A percentile compares a stretch with the other conserved stretches of the same genome.
Evolutionary conservation across 2,888 invertebrate genomes (phyloP).

Genomic region (Orthosia cruda): DNA sequence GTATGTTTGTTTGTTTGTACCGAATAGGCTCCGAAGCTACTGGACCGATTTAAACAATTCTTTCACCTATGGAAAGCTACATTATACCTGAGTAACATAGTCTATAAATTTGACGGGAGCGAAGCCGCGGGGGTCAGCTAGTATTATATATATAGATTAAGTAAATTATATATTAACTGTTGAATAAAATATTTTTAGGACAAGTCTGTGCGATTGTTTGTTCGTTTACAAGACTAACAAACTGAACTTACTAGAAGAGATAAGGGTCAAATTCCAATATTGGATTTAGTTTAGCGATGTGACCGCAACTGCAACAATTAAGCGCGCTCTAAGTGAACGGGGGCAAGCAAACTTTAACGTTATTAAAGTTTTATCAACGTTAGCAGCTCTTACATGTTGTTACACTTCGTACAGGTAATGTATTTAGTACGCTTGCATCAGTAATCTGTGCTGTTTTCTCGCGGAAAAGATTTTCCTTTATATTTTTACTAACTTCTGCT

Average conservation of each 20-base stretch:
- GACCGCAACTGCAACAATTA: conserved; percentile 78
- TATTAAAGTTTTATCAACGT: conserved; percentile 73
- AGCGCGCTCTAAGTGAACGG: conserved; percentile 68
- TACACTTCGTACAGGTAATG: conserved; percentile 67
- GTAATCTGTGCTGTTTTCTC: conserved; percentile 68
- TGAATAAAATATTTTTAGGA: too few species aligned
- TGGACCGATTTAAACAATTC: too few species aligned
- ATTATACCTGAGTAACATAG: too few species aligned
- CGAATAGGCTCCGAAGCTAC: too few species aligned
- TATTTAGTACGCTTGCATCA: conserved; percentile 70
- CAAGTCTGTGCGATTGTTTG: conserved; percentile 68
- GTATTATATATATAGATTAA: too few species aligned
- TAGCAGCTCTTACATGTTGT: conserved; percentile 57
- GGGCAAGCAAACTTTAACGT: conserved; percentile 70
- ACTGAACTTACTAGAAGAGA: conserved; percentile 73
- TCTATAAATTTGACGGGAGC: too few species aligned
- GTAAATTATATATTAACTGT: too few species aligned
- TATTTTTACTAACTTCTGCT: conserved; percentile 14
- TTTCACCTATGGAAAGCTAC: too few species aligned
- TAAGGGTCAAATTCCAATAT: conserved; percentile 78
- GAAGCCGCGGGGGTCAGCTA: too few species aligned
- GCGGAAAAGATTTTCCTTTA: conserved; percentile 10
- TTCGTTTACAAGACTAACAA: conserved; percentile 72
- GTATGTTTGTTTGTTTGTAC: too few species aligned
- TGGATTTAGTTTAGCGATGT: conserved; percentile 79